These are phyloP conservation scores for Dolichallabes microphthalmus DNA, from an alignment of 2,113 vertebrate species.

Conservation along the genomic window DNA sequence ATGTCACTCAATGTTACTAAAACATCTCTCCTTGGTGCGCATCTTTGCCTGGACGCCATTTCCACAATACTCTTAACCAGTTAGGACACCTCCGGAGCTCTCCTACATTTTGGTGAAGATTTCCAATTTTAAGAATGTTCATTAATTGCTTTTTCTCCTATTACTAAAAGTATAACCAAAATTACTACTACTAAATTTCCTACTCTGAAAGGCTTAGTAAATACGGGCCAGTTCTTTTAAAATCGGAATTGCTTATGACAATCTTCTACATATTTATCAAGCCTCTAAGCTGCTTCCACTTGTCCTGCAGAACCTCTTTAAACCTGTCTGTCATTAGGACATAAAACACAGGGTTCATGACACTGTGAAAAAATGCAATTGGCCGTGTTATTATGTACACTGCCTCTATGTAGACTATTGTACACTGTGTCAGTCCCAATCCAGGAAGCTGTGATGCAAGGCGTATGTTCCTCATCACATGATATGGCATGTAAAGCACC, in stretches of 20 bases:
- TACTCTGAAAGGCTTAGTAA: no score
- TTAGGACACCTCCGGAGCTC: no score
- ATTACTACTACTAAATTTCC: no score
- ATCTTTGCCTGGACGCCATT: no score
- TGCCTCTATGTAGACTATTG: slow-evolving; percentile 51
- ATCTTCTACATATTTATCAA: slow-evolving; percentile 3
- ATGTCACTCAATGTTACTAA: no score
- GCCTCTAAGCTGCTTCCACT: slow-evolving; percentile 52
- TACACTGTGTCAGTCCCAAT: fast-evolving
- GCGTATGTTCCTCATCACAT: slow-evolving; percentile 82
- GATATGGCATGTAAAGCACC: slow-evolving; percentile 83
- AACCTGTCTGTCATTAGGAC: slow-evolving; percentile 89
- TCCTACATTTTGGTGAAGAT: no score
- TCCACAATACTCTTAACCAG: no score
- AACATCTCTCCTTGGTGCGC: no score
- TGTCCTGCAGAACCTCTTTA: slow-evolving; percentile 74
- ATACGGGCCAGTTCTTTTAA: neutral
- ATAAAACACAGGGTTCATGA: slow-evolving; percentile 86
- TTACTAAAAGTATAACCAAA: no score
- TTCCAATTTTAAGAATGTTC: no score
- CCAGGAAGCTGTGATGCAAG: slow-evolving; percentile 62
- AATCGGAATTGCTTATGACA: neutral
- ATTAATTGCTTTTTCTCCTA: no score
- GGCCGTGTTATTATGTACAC: slow-evolving; percentile 75
- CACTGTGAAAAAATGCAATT: slow-evolving; percentile 82